Evolutionary conservation across 2,113 vertebrate genomes (phyloP).

Genomic region (Pedetes capensis): DNA sequence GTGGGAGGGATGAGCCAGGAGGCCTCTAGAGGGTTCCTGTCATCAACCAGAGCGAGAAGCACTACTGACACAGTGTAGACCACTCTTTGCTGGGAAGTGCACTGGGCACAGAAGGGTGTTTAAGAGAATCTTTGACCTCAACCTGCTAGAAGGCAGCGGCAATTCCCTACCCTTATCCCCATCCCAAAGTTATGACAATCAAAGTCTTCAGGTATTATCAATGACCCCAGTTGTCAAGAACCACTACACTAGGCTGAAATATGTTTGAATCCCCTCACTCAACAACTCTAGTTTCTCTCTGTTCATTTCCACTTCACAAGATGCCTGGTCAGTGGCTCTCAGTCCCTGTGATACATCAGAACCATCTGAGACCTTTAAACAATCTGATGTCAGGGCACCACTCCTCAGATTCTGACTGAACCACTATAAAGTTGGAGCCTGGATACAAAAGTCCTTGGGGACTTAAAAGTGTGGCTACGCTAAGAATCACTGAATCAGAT

Average conservation of each 20-base stretch:
- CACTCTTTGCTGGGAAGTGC: neutral
- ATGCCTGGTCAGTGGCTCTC: neutral
- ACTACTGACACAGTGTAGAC: neutral
- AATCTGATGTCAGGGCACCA: neutral
- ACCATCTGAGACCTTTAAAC: neutral
- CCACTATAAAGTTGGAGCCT: neutral
- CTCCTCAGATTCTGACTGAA: neutral
- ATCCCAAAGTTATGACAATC: neutral
- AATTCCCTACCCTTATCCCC: neutral
- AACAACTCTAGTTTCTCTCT: neutral
- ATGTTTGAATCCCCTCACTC: neutral
- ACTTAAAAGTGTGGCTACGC: neutral
- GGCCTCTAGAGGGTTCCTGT: neutral
- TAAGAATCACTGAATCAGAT: neutral
- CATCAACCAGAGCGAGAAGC: no score
- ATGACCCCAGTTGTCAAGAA: neutral
- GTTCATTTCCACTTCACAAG: neutral
- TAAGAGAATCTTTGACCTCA: neutral
- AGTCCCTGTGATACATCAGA: fast-evolving
- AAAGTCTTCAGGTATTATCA: neutral
- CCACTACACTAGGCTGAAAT: neutral
- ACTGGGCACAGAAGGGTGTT: neutral
- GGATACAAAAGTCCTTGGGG: neutral
- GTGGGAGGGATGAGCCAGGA: no score
- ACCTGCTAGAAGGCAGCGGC: neutral